These are phyloP conservation scores for Tanaodytes sp. DNA, from an alignment of 2,888 invertebrate genomes.

Conservation along the genomic window DNA sequence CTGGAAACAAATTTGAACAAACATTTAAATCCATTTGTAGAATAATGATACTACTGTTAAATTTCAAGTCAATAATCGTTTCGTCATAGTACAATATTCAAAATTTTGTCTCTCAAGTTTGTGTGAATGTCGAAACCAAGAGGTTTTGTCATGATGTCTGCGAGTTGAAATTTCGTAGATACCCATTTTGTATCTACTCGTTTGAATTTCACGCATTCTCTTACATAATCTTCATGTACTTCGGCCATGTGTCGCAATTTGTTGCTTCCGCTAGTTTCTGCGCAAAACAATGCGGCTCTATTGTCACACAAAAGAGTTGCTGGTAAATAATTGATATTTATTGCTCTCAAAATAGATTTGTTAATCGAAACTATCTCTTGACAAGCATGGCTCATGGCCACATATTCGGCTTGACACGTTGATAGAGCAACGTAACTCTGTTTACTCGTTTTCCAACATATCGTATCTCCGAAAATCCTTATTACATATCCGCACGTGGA, in stretches of 20 bases:
- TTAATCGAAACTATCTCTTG: background rate
- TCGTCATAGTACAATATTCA: background rate
- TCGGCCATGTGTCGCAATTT: no score
- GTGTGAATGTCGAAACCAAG: background rate
- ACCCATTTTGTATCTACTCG: constrained; percentile 15
- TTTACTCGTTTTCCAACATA: background rate
- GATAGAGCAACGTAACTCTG: background rate
- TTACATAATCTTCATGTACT: no score
- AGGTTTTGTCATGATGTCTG: background rate
- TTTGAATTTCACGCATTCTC: constrained; percentile 13
- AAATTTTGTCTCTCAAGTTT: background rate
- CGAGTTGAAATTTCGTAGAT: background rate
- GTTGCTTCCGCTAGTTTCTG: constrained; percentile 19
- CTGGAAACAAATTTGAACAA: no score
- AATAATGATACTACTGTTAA: no score
- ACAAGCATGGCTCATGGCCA: no score
- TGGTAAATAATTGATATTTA: constrained; percentile 4
- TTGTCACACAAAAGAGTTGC: constrained; percentile 20
- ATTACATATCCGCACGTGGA: background rate
- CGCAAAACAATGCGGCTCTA: constrained; percentile 7
- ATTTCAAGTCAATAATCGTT: background rate
- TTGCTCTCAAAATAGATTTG: background rate
- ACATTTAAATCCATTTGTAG: no score
- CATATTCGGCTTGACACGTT: no score
- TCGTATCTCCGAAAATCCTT: background rate